These are phyloP conservation scores for Torymus auratus DNA, from an alignment of 2,888 invertebrate genomes.

Conservation along the genomic window DNA sequence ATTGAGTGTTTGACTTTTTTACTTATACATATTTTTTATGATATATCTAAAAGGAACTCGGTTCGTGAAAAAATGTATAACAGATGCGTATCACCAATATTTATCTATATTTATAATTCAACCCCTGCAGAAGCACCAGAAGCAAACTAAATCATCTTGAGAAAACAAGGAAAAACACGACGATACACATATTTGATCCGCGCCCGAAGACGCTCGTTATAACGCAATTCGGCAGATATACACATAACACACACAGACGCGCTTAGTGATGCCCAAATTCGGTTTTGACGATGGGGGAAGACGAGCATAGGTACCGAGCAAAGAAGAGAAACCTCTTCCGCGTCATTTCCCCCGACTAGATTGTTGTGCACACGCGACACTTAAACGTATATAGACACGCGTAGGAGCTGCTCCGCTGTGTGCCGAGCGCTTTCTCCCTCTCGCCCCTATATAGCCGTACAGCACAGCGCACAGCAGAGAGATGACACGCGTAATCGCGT, in stretches of 20 bases:
- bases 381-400: constrained; percentile 9
- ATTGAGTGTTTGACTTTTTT: too few relatives aligned
- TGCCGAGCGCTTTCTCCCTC: neutral
- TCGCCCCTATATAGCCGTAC: neutral
- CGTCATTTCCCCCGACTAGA: constrained; percentile 41
- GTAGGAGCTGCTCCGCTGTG: neutral
- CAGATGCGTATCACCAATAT: too few relatives aligned
- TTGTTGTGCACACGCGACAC: constrained; percentile 33
- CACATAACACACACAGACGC: neutral
- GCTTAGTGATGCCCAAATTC: neutral
- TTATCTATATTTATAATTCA: too few relatives aligned
- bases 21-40: too few relatives aligned
- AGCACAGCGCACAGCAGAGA: constrained; percentile 9
- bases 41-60: too few relatives aligned
- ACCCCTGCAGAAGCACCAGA: too few relatives aligned
- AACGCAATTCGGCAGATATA: constrained; percentile 40
- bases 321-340: constrained; percentile 22
- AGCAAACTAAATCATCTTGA: too few relatives aligned
- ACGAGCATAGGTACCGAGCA: neutral
- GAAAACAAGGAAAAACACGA: neutral
- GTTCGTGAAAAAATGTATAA: too few relatives aligned
- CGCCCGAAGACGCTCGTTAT: neutral
- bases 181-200: neutral
- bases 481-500: constrained; percentile 77
- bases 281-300: neutral